phyloP scores from a whole-genome alignment of 2,113 vertebrate species.

The Scolopax mira region DNA sequence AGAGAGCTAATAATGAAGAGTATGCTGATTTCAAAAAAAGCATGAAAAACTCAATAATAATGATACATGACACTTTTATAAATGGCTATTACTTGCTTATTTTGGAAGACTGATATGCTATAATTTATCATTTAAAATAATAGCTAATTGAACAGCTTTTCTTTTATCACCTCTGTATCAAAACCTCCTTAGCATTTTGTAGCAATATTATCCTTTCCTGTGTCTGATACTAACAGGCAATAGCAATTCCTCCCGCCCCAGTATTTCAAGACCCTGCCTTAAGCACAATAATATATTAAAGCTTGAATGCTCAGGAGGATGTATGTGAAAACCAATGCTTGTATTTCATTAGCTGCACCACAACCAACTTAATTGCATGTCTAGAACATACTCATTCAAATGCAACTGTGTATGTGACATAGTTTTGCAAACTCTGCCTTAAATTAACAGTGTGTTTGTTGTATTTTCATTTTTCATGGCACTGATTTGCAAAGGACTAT shows the following conservation, averaged over 20 bases:
- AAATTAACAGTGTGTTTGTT: background rate
- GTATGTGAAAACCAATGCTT: background rate
- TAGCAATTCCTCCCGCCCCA: background rate
- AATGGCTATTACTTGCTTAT: background rate
- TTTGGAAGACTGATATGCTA: background rate
- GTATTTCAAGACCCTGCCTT: background rate
- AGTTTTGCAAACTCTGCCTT: background rate
- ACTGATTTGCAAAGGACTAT: background rate
- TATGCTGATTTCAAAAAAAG: background rate
- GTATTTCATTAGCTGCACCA: background rate
- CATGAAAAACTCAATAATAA: background rate
- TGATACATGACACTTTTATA: background rate
- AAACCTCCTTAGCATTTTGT: constrained; percentile 23
- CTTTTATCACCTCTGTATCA: constrained; percentile 19
- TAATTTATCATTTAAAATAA: constrained; percentile 25
- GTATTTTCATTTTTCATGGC: background rate
- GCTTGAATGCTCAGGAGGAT: background rate
- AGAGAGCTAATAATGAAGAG: background rate
- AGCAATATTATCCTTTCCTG: background rate
- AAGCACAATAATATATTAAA: background rate
- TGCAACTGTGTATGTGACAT: background rate
- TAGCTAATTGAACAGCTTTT: constrained; percentile 45
- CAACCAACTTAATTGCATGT: background rate
- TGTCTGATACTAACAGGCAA: background rate
- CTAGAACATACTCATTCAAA: background rate